These are phyloP conservation scores for Clarias macrocephalus DNA, from an alignment of 2,113 vertebrate species.

Conservation along the genomic window DNA sequence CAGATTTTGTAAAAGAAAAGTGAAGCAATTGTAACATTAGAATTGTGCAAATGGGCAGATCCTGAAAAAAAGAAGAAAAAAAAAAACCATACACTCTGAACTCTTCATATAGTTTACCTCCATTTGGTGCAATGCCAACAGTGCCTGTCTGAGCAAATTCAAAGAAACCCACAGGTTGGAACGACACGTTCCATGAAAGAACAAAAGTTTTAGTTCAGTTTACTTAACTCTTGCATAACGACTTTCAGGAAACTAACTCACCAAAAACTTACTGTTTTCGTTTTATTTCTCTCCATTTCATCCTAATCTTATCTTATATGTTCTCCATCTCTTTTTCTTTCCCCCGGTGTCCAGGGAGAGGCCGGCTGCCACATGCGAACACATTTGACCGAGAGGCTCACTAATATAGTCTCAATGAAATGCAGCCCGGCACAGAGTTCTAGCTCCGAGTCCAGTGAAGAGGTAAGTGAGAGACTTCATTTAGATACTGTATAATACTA, in stretches of 20 bases:
- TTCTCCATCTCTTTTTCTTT: not conserved
- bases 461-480: constrained; percentile 55
- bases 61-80: not conserved
- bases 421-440: constrained; percentile 57
- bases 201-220: constrained; percentile 1
- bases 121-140: not conserved
- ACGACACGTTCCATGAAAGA: not conserved
- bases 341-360: constrained; percentile 42
- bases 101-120: constrained; percentile 41
- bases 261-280: not conserved
- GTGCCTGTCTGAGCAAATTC: not conserved
- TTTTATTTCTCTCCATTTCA: not conserved
- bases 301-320: not conserved
- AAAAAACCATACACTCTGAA: not conserved
- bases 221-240: constrained; percentile 16
- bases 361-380: constrained; percentile 57
- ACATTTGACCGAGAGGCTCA: not conserved
- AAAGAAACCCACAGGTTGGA: constrained; percentile 4
- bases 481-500: not conserved
- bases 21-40: not conserved
- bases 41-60: not conserved
- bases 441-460: constrained; percentile 68
- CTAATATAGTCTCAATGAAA: constrained; percentile 53
- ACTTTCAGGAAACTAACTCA: not conserved
- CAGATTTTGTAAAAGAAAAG: not conserved